These are phyloP conservation scores for Yponomeuta malinellus DNA, from an alignment of 2,888 invertebrate genomes.

Conservation along the genomic window DNA sequence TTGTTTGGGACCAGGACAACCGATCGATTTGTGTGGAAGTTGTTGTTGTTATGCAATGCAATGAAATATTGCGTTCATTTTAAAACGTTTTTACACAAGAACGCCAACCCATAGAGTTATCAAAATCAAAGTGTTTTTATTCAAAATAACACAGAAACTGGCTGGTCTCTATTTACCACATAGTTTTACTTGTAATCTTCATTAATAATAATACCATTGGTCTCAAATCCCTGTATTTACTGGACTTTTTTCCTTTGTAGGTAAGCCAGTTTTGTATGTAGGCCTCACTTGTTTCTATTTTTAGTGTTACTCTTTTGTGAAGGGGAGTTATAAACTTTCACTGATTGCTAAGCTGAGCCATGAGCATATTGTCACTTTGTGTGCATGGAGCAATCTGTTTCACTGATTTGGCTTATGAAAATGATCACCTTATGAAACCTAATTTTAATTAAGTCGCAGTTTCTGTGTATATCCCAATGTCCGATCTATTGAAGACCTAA, in stretches of 20 bases:
- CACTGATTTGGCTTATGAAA: not conserved
- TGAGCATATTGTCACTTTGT: not conserved
- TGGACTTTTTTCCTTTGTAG: conserved; percentile 42
- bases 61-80: no score
- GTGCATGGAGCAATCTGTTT: not conserved
- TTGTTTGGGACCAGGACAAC: no score
- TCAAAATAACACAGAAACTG: no score
- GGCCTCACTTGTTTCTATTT: conserved; percentile 20
- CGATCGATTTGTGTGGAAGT: no score
- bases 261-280: conserved; percentile 24
- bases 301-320: conserved; percentile 35
- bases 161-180: no score
- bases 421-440: not conserved
- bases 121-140: no score
- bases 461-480: not conserved
- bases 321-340: conserved; percentile 63
- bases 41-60: no score
- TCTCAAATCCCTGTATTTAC: conserved; percentile 44
- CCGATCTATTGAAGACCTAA: not conserved
- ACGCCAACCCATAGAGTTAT: no score
- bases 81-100: no score
- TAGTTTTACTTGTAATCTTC: no score
- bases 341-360: conserved; percentile 27
- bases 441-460: not conserved
- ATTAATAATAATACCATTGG: conserved; percentile 49